Evolutionary conservation across 2,797 vertebrate genomes (phyloP).

Genomic region (Arctocebus calabarensis): DNA sequence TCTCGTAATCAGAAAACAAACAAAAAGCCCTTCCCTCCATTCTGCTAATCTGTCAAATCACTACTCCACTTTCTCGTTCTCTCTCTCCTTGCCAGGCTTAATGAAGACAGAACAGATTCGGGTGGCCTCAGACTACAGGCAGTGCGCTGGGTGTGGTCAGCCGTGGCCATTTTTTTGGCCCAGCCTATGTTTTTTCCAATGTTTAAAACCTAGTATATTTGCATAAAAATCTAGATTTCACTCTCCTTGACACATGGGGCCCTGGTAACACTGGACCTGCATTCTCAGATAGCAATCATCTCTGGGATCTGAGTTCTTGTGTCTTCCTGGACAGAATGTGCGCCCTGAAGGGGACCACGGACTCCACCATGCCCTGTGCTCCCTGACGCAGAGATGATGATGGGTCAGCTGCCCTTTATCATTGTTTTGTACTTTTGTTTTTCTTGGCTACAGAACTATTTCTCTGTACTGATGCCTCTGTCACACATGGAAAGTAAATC

Average conservation of each 20-base stretch:
- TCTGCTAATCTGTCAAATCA: background rate
- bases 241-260: background rate
- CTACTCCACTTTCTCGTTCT: background rate
- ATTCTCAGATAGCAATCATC: background rate
- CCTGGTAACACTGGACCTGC: background rate
- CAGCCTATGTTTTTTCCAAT: background rate
- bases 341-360: background rate
- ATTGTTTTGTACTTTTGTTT: background rate
- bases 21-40: background rate
- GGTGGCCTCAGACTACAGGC: background rate
- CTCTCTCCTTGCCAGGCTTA: background rate
- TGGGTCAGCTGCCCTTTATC: background rate
- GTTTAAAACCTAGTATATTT: background rate
- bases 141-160: background rate
- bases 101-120: background rate
- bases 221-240: background rate
- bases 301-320: background rate
- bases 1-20: conserved; percentile 6
- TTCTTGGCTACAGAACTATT: background rate
- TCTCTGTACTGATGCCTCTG: background rate
- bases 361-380: background rate
- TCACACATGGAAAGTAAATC: background rate
- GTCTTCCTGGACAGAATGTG: background rate
- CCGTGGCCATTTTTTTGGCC: background rate
- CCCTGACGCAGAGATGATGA: background rate